Conservation (phyloP, 92 coral and sea anemone genomes). For the Micromussa lordhowensis region DNA sequence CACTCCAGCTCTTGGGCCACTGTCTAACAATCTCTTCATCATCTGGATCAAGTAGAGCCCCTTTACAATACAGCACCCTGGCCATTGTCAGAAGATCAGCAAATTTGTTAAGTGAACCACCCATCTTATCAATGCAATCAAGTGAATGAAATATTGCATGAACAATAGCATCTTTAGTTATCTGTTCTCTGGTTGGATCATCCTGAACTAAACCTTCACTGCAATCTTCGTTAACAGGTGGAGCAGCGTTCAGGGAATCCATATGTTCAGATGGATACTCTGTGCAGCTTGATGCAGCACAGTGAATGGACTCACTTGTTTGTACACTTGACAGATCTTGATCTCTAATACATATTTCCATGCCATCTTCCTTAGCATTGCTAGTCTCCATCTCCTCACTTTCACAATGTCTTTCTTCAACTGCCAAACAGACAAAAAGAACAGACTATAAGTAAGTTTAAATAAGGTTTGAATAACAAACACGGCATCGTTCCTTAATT, state of each 20-base stretch:
- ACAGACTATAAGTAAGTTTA: constrained; percentile 23
- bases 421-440: constrained; percentile 23
- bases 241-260: constrained; percentile 21
- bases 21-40: constrained; percentile 14
- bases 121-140: constrained; percentile 4
- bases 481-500: neutral
- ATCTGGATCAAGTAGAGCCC: constrained; percentile 34
- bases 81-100: no score
- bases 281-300: constrained; percentile 14
- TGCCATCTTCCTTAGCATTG: constrained; percentile 8
- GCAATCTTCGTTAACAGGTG: constrained; percentile 22
- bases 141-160: constrained; percentile 15
- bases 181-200: constrained; percentile 42
- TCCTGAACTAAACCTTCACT: constrained; percentile 14
- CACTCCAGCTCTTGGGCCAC: constrained; percentile 63
- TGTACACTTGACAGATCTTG: constrained; percentile 8
- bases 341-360: constrained; percentile 16
- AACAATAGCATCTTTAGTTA: constrained; percentile 31
- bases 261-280: constrained; percentile 17
- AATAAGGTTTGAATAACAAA: constrained; percentile 30
- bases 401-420: constrained; percentile 9
- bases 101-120: no score
- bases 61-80: constrained; percentile 2
- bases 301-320: neutral
- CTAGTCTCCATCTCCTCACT: constrained; percentile 27